These are phyloP conservation scores for Caranx melampygus DNA, from an alignment of 2,113 vertebrate genomes.

Conservation along the genomic window DNA sequence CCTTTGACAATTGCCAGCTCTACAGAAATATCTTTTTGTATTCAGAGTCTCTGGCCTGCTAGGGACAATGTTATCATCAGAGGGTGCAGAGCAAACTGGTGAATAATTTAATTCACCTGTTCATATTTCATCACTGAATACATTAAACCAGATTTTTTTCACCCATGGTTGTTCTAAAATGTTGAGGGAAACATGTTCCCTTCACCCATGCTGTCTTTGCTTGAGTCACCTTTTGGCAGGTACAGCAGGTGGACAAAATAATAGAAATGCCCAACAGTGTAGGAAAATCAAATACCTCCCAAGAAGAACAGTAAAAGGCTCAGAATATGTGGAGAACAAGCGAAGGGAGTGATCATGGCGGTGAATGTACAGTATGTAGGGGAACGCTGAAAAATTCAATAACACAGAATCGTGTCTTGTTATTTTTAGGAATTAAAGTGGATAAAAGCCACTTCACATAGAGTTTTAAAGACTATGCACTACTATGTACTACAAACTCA, in stretches of 20 bases:
- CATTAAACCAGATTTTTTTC: constrained; percentile 59
- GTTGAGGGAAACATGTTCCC: constrained; percentile 32
- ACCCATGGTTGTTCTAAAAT: constrained; percentile 32
- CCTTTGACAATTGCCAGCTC: constrained; percentile 77
- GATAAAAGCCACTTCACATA: constrained; percentile 3
- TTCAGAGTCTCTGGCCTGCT: constrained; percentile 65
- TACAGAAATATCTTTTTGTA: constrained; percentile 70
- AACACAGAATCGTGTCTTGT: neutral
- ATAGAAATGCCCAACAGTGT: constrained; percentile 4
- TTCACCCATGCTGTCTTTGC: constrained; percentile 1
- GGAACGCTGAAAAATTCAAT: neutral
- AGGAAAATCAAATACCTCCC: neutral
- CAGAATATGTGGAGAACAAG: neutral
- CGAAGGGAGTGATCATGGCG: neutral
- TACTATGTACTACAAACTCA: neutral
- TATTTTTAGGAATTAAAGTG: constrained; percentile 8
- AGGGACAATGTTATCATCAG: constrained; percentile 73
- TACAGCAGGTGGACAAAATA: constrained; percentile 40
- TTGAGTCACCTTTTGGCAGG: constrained; percentile 18
- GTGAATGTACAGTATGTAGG: neutral
- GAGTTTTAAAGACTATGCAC: constrained; percentile 3
- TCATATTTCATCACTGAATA: constrained; percentile 75
- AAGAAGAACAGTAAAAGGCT: neutral
- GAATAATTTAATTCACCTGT: constrained; percentile 79
- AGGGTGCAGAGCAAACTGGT: constrained; percentile 58